Conservation (phyloP, 1,140 invertebrate species). For the Diachasmimorpha longicaudata region DNA sequence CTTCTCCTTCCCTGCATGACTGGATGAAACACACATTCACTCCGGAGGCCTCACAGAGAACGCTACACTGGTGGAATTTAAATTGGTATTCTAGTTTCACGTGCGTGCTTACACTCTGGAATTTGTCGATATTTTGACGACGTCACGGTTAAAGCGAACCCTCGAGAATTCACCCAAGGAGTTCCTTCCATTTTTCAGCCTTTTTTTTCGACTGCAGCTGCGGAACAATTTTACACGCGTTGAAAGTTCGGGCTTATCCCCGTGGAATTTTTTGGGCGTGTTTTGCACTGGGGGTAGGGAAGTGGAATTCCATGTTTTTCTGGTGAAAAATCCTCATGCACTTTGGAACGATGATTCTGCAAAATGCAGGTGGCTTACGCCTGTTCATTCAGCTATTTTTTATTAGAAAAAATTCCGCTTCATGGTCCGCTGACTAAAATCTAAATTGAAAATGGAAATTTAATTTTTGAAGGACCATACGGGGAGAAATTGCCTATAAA, state of each 20-base stretch:
- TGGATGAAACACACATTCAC: conserved; percentile 3
- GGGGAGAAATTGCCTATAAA: too few relatives aligned
- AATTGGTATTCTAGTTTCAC: conserved; percentile 40
- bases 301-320: not conserved
- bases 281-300: not conserved
- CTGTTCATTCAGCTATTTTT: too few relatives aligned
- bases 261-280: too few relatives aligned
- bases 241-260: not conserved
- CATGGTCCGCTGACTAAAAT: too few relatives aligned
- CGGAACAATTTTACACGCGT: not conserved
- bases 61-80: conserved; percentile 41
- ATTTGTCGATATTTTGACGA: conserved; percentile 26
- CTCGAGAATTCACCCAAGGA: conserved; percentile 28
- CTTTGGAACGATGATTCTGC: too few relatives aligned
- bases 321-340: too few relatives aligned
- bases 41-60: not conserved
- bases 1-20: conserved; percentile 3
- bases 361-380: too few relatives aligned
- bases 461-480: too few relatives aligned
- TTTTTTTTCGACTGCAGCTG: not conserved
- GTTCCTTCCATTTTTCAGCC: not conserved
- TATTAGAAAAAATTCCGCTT: too few relatives aligned
- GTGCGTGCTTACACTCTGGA: conserved; percentile 13
- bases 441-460: too few relatives aligned
- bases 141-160: conserved; percentile 21